phyloP scores from a whole-genome alignment of 2,888 invertebrate species.

The Hydrotaea diabolus region DNA sequence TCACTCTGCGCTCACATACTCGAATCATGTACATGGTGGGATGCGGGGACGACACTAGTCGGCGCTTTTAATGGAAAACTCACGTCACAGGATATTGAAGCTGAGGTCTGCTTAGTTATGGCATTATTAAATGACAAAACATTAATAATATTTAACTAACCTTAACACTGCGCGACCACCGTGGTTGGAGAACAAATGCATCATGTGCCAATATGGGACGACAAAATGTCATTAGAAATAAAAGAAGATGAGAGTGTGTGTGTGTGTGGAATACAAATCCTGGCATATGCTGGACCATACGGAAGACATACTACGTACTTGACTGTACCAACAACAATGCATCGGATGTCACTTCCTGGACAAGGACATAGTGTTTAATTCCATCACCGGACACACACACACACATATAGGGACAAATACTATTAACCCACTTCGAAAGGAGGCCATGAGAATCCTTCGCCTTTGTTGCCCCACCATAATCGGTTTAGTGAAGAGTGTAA shows the following conservation, averaged over 20 bases:
- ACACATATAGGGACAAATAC: not conserved
- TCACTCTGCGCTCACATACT: not conserved
- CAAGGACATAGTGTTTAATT: not conserved
- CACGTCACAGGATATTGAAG: not conserved
- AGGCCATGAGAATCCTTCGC: not conserved
- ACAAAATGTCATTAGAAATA: not conserved
- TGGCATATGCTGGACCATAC: not conserved
- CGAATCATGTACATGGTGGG: not conserved
- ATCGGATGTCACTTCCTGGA: not conserved
- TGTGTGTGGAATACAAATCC: not conserved
- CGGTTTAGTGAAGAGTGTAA: conserved; percentile 72
- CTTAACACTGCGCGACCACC: not conserved
- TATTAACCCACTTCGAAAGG: not conserved
- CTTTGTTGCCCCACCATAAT: conserved; percentile 44
- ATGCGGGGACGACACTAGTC: not conserved
- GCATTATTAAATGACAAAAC: conserved; percentile 19
- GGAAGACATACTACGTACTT: not conserved
- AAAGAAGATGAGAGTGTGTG: not conserved
- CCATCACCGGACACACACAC: not conserved
- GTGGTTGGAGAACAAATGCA: conserved; percentile 56
- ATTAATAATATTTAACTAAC: conserved; percentile 26
- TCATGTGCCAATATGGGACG: not conserved
- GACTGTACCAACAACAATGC: not conserved
- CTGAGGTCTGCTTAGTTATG: conserved; percentile 13
- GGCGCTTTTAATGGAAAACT: not conserved